Evolutionary conservation across 2,113 vertebrate species (phyloP).

Genomic region (Synodontis membranacea): DNA sequence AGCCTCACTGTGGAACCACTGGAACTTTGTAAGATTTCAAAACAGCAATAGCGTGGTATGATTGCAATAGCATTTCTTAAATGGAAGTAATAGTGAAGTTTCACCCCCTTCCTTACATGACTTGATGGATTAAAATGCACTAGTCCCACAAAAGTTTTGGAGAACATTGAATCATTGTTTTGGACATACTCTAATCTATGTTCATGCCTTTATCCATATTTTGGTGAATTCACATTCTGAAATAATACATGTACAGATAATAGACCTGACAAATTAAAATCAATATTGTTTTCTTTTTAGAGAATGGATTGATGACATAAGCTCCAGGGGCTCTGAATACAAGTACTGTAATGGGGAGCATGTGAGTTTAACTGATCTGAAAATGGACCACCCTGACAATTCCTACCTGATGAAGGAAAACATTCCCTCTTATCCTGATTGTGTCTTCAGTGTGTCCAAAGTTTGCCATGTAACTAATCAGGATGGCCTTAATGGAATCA

Average conservation of each 20-base stretch:
- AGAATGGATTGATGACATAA: neutral
- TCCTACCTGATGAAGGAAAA: neutral
- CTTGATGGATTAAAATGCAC: neutral
- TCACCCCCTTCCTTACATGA: neutral
- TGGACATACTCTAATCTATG: neutral
- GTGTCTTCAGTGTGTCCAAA: neutral
- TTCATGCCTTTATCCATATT: neutral
- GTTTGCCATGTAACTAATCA: conserved; percentile 40
- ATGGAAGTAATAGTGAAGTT: neutral
- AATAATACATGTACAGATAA: neutral
- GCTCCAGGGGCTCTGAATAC: neutral
- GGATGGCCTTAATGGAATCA: conserved; percentile 1
- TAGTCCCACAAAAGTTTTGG: neutral
- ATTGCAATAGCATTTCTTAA: neutral
- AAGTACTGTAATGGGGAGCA: neutral
- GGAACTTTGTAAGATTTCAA: neutral
- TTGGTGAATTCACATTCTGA: neutral
- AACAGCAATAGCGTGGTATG: neutral
- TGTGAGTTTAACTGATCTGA: conserved; percentile 16
- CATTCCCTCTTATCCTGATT: conserved; percentile 31
- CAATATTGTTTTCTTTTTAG: conserved; percentile 25
- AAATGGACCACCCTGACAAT: neutral
- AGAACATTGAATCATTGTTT: neutral
- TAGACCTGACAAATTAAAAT: neutral
- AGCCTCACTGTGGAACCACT: neutral